A percentile compares a stretch with the other conserved stretches of the same genome.
Conservation (phyloP, 2,113 vertebrate genomes). For the Nematolebias whitei region DNA sequence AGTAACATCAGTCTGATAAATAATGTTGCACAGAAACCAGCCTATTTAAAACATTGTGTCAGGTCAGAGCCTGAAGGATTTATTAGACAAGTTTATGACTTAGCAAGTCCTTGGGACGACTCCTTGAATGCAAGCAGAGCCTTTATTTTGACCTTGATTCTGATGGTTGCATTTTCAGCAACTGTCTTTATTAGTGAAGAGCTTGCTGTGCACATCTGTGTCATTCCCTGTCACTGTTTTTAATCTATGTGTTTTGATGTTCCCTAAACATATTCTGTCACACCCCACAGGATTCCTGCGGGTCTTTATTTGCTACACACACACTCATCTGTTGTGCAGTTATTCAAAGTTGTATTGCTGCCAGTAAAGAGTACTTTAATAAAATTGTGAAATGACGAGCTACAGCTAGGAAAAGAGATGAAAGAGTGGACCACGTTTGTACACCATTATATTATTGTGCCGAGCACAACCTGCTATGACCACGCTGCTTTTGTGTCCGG, state of each 20-base stretch:
- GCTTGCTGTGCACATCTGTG: not conserved
- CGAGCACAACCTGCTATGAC: not conserved
- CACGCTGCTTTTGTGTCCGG: no score
- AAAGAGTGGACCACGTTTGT: not conserved
- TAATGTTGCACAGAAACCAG: not conserved
- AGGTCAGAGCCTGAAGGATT: not conserved
- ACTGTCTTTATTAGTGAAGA: not conserved
- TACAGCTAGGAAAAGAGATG: not conserved
- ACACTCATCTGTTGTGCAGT: not conserved
- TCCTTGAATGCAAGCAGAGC: not conserved
- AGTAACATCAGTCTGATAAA: not conserved
- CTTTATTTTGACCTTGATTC: not conserved
- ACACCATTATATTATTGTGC: not conserved
- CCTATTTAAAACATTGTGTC: not conserved
- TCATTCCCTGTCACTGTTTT: no score
- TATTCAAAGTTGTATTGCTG: not conserved
- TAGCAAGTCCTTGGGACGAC: not conserved
- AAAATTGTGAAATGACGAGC: not conserved
- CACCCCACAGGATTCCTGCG: not conserved
- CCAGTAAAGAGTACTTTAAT: not conserved
- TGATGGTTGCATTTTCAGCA: not conserved
- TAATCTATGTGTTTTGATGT: not conserved
- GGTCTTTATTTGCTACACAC: not conserved
- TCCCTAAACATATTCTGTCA: not conserved
- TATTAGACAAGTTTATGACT: not conserved